Base-by-base conservation (phyloP, 2,113 vertebrate species). In the Malurus elegans region DNA sequence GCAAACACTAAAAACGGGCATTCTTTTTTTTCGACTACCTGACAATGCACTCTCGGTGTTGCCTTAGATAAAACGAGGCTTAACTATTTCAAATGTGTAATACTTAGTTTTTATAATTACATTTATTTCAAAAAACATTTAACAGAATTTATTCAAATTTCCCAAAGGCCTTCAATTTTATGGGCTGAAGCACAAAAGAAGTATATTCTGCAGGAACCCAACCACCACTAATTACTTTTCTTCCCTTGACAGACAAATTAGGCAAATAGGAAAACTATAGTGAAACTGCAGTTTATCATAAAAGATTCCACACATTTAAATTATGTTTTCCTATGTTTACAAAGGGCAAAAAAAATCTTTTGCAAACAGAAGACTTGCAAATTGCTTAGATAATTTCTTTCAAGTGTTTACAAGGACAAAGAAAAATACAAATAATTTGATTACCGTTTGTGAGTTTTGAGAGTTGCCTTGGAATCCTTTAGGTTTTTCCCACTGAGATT, bases 401-500 rank as follows among this genome's bases (percentile, higher is more conserved):
- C 32, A 54, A 78, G 31, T 18, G 38, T 71, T 79, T 65, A 79
- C 18, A 86, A 73, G 67, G 87, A 71, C 36, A 93, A 96, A 86
- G 23, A 79, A 24, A 80, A 78, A 12, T 20, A 48, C 5, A n/a
- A 92, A 57, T 54, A 93, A 81, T 90, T 79, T 40, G 57, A 71
- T 98, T 98, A 98, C 98, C 98, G 14, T 97, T 96, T 96, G 88
- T 69, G 95, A 97, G 31, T 93, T 95, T 20, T 86, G 88, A 94
- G 81, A 92, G 89, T 92, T 97, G 92, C 97, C 98, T 94, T 97
- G 93, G 96, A 98, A 98, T 98, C 97, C 98, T 97, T 98, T 98
- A 40, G 98, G 98, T 86, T 98, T 98, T 93, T 98, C 98, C 98
- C 98, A 98, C 56, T 98, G 98, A 51, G 98, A 97, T 93, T 98